A percentile compares a stretch with the other conserved stretches of the same genome.
These are phyloP conservation scores for Anoura caudifer DNA, from an alignment of 2,113 vertebrate species.

Conservation along the genomic window DNA sequence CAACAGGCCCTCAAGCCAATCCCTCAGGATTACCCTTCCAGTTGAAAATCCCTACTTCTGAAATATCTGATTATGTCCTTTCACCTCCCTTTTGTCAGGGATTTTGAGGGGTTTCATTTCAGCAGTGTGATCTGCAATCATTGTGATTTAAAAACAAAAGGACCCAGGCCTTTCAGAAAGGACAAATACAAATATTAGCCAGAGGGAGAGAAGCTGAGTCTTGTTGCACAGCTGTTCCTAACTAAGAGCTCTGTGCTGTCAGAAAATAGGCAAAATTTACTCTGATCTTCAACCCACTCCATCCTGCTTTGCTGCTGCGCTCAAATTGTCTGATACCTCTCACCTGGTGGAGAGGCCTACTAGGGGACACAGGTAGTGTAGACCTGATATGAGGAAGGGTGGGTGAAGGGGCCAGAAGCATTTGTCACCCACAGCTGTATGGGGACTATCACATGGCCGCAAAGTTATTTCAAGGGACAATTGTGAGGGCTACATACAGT, in stretches of 20 bases:
- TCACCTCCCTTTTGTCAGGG: not conserved
- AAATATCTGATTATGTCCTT: not conserved
- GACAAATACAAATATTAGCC: not conserved
- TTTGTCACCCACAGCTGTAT: not conserved
- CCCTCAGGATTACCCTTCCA: not conserved
- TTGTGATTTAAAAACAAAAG: not conserved
- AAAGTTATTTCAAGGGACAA: not conserved
- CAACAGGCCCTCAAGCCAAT: not conserved
- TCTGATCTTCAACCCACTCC: not conserved
- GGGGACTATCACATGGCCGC: not conserved
- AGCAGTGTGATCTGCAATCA: not conserved
- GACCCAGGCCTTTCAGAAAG: not conserved
- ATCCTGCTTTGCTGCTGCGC: not conserved
- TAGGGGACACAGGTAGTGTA: not conserved
- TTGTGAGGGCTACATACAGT: not conserved
- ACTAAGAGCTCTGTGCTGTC: not conserved
- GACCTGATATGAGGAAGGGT: not conserved
- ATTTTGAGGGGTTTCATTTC: not conserved
- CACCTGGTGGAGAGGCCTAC: fast-evolving
- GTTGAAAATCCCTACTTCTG: not conserved
- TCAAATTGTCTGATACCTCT: not conserved
- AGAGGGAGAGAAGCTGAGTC: not conserved
- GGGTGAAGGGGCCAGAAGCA: not conserved
- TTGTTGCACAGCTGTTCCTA: not conserved
- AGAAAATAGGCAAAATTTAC: not conserved